A percentile compares a stretch with the other conserved stretches of the same genome.
Conservation (phyloP, 2,888 invertebrate genomes). For the Frankliniella fusca region DNA sequence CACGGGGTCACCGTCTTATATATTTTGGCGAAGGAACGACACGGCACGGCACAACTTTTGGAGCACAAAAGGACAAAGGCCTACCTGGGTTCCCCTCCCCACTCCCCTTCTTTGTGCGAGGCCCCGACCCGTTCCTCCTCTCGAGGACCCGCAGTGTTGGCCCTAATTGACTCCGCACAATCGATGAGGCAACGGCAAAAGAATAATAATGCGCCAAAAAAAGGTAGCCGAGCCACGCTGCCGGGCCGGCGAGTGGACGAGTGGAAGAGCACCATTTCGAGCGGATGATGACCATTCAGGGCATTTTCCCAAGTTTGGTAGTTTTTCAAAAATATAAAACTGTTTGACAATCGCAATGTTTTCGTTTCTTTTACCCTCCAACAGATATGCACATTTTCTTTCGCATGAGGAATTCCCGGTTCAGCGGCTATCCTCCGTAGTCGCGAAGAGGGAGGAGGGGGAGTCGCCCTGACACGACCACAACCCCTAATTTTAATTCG, state of each 20-base stretch:
- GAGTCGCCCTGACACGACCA: neutral
- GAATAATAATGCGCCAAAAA: neutral
- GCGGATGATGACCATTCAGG: no score
- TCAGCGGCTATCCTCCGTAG: no score
- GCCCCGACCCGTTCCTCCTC: neutral
- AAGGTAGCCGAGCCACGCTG: neutral
- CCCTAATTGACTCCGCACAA: slow-evolving; percentile 26
- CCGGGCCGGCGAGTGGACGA: neutral
- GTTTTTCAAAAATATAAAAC: no score
- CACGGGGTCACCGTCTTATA: no score
- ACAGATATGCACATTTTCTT: no score
- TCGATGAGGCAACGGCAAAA: neutral
- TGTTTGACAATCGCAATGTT: no score
- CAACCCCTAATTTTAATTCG: slow-evolving; percentile 8
- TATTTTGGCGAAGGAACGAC: no score
- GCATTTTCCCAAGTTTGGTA: no score
- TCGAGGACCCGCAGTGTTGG: neutral
- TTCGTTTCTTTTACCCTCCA: no score
- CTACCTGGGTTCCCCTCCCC: neutral
- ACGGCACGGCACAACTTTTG: neutral
- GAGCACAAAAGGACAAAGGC: neutral
- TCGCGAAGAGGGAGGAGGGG: no score
- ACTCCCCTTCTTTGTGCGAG: neutral
- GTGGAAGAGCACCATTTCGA: no score
- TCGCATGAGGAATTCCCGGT: no score